Evolutionary conservation across 2,797 vertebrate genomes (phyloP), one percentile per base, ranked within the genome.

Genomic region (Sorex maritimensis): DNA sequence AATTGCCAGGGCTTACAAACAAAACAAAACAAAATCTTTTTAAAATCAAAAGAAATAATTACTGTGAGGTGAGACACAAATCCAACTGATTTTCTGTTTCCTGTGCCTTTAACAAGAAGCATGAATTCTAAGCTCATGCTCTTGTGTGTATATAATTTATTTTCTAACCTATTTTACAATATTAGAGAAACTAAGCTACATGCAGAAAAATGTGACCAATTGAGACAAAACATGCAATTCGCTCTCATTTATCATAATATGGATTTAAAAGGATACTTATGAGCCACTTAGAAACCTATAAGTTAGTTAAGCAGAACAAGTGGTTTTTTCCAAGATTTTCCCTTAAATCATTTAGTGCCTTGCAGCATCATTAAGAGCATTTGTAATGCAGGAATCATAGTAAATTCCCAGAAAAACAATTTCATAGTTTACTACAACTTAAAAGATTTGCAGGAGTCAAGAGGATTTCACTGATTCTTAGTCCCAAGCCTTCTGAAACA

Each of bases 201-300:
- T 73, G 49, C 73, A 90, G 92, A 92, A 86, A 94, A 96, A 88
- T 67, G 82, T 86, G 82, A 67, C 26, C 82, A 82, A 86, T 90
- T 95, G 90, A 93, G 75, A 86, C 26, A 68, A 93, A 80, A 65
- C n/a, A 46, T 55, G 63, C 44, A 63, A 83, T 93, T 85, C 87
- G 74, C 15, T 93, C 93, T 95, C 75, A 88, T 94, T 90, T 86
- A 81, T 93, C 78, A 34, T 94, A 92, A 97, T 90, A 46, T 72
- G 34, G 71, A 90, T 94, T 95, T 96, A 90, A 96, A 95, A 94
- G 85, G 26, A 90, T 24, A 83, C 68, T 95, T 88, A 88, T 11
- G 80, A 94, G 55, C 68, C 55, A 55, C 44, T 96, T 80, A 95
- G 93, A 94, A 58, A 13, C 26, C 91, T 65, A 58, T 85, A 78